Percentiles rank a stretch among this genome's conserved stretches.
Conservation (phyloP, 2,113 vertebrate genomes). For the Callithrix jacchus region DNA sequence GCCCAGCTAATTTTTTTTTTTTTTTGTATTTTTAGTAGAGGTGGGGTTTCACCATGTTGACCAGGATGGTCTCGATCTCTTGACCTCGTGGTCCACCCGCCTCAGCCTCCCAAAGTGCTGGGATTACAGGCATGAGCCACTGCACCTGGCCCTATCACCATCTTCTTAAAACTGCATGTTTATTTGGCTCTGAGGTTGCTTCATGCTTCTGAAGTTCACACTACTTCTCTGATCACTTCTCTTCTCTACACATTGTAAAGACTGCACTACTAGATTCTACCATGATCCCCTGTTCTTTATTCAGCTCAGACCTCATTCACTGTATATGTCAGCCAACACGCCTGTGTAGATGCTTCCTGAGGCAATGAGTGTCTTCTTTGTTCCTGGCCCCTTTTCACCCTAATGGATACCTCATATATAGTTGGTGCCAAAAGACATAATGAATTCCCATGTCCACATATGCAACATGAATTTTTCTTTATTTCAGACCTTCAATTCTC, state of each 20-base stretch:
- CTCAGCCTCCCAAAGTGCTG: too few relatives aligned
- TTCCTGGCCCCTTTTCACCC: not conserved
- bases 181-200: not conserved
- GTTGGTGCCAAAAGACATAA: not conserved
- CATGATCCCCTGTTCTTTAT: not conserved
- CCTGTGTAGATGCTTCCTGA: not conserved
- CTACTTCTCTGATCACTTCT: not conserved
- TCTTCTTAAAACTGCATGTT: not conserved
- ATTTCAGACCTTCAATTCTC: slow-evolving; percentile 11
- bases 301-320: not conserved
- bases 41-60: too few relatives aligned
- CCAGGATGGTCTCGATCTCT: too few relatives aligned
- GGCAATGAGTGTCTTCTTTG: not conserved
- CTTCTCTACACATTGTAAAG: not conserved
- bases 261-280: not conserved
- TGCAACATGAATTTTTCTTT: not conserved
- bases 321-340: not conserved
- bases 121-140: too few relatives aligned
- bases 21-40: too few relatives aligned
- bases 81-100: too few relatives aligned
- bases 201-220: not conserved
- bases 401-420: not conserved
- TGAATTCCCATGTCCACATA: not conserved
- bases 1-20: too few relatives aligned
- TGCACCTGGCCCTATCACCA: not conserved